phyloP scores from a whole-genome alignment of 35 echinoderm and acorn worm genomes.

The Chiridota heheva region DNA sequence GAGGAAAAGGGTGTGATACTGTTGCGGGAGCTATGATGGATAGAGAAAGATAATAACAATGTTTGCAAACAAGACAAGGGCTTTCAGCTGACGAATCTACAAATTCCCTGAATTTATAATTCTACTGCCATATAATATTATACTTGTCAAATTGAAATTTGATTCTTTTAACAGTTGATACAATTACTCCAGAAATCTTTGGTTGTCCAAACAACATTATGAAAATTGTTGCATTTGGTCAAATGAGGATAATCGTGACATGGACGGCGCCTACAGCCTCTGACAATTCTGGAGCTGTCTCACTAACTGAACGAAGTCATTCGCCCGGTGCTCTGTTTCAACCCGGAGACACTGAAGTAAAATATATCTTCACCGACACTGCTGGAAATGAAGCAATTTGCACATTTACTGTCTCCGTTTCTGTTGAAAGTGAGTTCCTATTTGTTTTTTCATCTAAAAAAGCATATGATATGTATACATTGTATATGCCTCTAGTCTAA shows the following conservation, averaged over 20 bases:
- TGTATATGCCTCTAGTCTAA: not conserved
- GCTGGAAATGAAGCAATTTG: constrained; percentile 58
- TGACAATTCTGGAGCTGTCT: constrained; percentile 57
- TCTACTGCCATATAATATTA: not conserved
- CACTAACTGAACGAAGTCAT: constrained; percentile 13
- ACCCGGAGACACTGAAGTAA: constrained; percentile 46
- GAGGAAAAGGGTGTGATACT: too few relatives aligned
- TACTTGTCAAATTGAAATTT: too few relatives aligned
- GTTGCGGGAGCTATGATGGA: too few relatives aligned
- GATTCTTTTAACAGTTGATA: constrained; percentile 29
- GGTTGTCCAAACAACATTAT: constrained; percentile 3
- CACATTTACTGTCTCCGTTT: constrained; percentile 58
- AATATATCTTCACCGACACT: constrained; percentile 62
- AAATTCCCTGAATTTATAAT: too few relatives aligned
- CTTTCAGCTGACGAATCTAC: too few relatives aligned
- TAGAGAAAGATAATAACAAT: too few relatives aligned
- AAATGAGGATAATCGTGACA: not conserved
- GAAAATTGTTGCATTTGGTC: constrained; percentile 2
- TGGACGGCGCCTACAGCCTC: constrained; percentile 65
- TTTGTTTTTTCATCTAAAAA: not conserved
- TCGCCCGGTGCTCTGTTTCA: constrained; percentile 50
- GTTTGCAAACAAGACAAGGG: too few relatives aligned
- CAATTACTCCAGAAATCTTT: constrained; percentile 8
- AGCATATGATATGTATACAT: not conserved
- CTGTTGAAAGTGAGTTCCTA: constrained; percentile 10